These are phyloP conservation scores for Scolopax rusticola DNA, from an alignment of 2,797 vertebrate genomes.

Conservation along the genomic window DNA sequence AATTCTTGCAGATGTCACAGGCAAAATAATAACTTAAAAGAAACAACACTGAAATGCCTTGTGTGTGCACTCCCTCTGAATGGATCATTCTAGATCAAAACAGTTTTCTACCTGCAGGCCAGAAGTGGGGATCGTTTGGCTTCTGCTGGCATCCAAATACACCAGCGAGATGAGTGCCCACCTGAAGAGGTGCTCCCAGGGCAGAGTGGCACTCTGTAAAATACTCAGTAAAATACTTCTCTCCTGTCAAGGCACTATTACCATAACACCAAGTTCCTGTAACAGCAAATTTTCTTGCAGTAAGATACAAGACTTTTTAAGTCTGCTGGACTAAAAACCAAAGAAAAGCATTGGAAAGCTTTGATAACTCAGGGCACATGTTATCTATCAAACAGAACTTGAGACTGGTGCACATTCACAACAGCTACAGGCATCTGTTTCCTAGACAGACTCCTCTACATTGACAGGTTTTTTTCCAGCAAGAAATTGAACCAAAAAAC, in stretches of 20 bases:
- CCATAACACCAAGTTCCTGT: not conserved
- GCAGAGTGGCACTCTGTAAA: not conserved
- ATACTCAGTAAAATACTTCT: not conserved
- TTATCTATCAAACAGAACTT: not conserved
- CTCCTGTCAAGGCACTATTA: not conserved
- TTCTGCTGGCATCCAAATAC: not conserved
- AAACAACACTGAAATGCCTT: not conserved
- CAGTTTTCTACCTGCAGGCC: not conserved
- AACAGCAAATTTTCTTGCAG: not conserved
- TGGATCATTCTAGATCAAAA: not conserved
- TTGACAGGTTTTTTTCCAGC: not conserved
- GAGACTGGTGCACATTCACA: not conserved
- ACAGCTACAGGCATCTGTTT: conserved; percentile 37
- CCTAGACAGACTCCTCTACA: not conserved
- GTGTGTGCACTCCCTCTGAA: not conserved
- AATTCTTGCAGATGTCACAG: not conserved
- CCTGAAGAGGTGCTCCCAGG: not conserved
- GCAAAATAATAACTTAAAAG: not conserved
- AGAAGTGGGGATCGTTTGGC: not conserved
- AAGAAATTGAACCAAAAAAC: conserved; percentile 33
- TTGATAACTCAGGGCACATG: not conserved
- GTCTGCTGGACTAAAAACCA: not conserved
- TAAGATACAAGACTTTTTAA: not conserved
- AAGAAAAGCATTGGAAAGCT: not conserved
- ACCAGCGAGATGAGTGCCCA: not conserved